Percentiles rank a stretch among this genome's conserved stretches.
These are phyloP conservation scores for Paracyclopina nana DNA, from an alignment of 1,140 invertebrate species.

Conservation along the genomic window DNA sequence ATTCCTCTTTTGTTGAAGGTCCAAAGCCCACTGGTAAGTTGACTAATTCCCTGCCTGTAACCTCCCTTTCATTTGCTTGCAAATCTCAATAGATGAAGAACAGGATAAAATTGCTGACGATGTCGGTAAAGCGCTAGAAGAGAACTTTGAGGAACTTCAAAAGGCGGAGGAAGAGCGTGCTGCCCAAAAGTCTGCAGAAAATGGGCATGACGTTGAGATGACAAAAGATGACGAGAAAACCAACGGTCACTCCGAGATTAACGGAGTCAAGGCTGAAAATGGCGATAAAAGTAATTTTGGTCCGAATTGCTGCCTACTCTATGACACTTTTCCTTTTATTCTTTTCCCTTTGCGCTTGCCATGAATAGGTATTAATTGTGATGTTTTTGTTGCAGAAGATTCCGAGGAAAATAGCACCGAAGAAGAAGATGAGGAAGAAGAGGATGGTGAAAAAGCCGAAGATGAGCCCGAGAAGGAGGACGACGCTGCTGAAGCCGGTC, in stretches of 20 bases:
- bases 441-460: slow-evolving; percentile 13
- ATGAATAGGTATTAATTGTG: no score
- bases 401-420: slow-evolving; percentile 16
- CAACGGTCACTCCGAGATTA: background rate
- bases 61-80: no score
- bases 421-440: slow-evolving; percentile 4
- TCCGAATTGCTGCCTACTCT: no score
- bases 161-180: slow-evolving; percentile 9
- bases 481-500: background rate
- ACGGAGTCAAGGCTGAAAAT: slow-evolving; percentile 11
- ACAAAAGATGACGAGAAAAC: background rate
- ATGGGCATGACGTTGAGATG: slow-evolving; percentile 9
- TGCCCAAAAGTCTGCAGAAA: slow-evolving; percentile 17
- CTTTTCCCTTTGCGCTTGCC: no score
- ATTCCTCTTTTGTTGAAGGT: no score
- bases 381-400: slow-evolving; percentile 17
- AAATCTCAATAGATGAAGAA: slow-evolving; percentile 21
- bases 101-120: slow-evolving; percentile 17
- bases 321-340: no score
- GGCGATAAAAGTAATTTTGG: slow-evolving; percentile 2
- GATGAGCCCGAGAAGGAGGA: slow-evolving; percentile 14
- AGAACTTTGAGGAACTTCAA: slow-evolving; percentile 18
- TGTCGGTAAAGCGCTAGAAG: slow-evolving; percentile 20
- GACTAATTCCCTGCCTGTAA: no score
- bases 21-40: no score